Base-by-base conservation (phyloP, 2,113 vertebrate genomes). In the Mionectes macconnelli region DNA sequence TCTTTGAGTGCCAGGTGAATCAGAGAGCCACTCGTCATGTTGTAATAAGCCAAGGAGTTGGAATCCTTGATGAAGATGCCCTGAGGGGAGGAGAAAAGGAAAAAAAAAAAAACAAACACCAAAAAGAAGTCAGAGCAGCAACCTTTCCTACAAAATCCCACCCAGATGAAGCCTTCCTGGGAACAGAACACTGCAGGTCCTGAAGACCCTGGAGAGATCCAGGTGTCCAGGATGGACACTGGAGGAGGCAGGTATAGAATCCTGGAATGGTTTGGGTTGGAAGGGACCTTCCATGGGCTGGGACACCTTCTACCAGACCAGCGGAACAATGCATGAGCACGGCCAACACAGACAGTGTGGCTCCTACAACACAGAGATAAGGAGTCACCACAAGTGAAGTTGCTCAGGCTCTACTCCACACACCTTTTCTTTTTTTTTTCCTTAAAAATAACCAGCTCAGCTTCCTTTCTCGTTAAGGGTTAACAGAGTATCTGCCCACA, bases 21-120 rank as follows among this genome's bases (percentile, higher is more conserved):
- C 64, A 99, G 84, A 3, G 99, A 98, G 11, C 99, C 99, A 4
- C 98, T 99, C 7, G 88, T 98, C 99, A 99, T 99, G 96, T 99
- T 99, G 97, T 99, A 99, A 93, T 99, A 99, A 31, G 99, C 99
- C 98, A 99, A 96, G 1, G 99, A 99, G 97, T 99, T 99, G 16
- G 99, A 99, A 94, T 99, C 99, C 94, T 99, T 99, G 97, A 99
- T 99, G 98, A 99, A 99, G 95, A 99, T 99, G 44, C 99, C 99
- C 99, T 99, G 93, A 98, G 80, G 72, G 87, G 47, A 94, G 55
- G 68, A 86, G 17, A 33, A 94, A 55, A 89, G 5, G 6, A 4
- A 23, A 39, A 50, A 44, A 44, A 49, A 44, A 44, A 42, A 42
- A 15, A 42, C n/a, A 42, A 44, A 19, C 23, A 45, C 2, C 0